Base-by-base conservation (phyloP, 2,888 invertebrate species). In the Drosophila hawaiiensis region DNA sequence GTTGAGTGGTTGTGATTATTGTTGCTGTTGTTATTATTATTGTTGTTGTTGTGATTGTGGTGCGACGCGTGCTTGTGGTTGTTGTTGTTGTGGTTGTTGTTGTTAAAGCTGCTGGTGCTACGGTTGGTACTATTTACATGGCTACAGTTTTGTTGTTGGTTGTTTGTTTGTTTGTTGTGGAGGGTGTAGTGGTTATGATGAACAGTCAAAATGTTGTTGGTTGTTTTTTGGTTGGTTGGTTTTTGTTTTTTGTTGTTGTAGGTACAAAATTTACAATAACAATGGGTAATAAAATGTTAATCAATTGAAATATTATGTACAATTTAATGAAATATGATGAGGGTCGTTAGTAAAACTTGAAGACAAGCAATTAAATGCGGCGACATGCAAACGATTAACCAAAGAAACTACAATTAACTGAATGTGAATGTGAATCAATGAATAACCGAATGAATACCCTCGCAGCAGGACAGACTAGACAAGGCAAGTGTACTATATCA, bases 121-220 rank as follows among this genome's bases (percentile, higher is more conserved):
- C 84, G 87, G 74, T 91, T 89, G 90, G 85, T 92, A 92, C 91
- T 91, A 89, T 90, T 89, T 91, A 91, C 87, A 91, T 89, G 91
- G 89, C 91, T 91, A 92, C 91, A 79, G 74, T 72, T 66, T 79
- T 78, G 77, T 77, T 69, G 61, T 54, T 35, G 31, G 61, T 54
- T 35, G 37, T 43, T 58, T 41, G 25, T 28, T 61, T 53, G 37
- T 59, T 67, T 76, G 76, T 72, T 50, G 25, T 25, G 25, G 25
- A 12, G 16, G 19, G 9, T 7, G 22, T 39, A 5, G 35, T 9
- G 70, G 61, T 85, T 84, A 78, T 78, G 79, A 80, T 78, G 78
- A 83, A 89, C 84, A 83, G 76, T 82, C 86, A 84, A 78, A 75
- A 83, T 81, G 82, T 85, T 73, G 79, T 84, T 80, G 70, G 60